A percentile compares a stretch with the other conserved stretches of the same genome.
Evolutionary conservation across 2,113 vertebrate genomes (phyloP).

Genomic region (Pseudopipra pipra): DNA sequence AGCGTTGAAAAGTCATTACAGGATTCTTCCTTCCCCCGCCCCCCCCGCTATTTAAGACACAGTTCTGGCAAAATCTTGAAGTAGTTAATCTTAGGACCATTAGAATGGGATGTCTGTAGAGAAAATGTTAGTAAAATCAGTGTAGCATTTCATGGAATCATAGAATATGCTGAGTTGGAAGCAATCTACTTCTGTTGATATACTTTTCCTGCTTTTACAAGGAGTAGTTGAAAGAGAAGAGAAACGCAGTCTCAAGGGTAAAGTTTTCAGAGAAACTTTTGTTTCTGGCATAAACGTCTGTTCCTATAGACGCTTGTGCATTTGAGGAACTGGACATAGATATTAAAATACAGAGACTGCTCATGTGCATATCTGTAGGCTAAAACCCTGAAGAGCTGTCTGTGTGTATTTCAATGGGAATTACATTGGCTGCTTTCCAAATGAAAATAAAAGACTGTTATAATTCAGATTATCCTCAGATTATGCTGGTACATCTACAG

Average conservation of each 20-base stretch:
- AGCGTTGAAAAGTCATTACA: background rate
- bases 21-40: background rate
- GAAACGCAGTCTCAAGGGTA: background rate
- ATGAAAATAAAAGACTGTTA: background rate
- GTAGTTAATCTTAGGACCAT: background rate
- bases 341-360: background rate
- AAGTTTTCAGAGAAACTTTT: background rate
- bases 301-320: rapidly evolving
- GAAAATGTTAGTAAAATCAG: background rate
- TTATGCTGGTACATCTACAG: background rate
- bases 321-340: background rate
- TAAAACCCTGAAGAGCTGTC: background rate
- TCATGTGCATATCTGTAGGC: background rate
- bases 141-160: background rate
- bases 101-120: too few species aligned
- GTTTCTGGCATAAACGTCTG: background rate
- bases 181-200: background rate
- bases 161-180: background rate
- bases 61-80: background rate
- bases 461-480: background rate
- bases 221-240: background rate
- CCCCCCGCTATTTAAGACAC: background rate
- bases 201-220: background rate
- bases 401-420: background rate
- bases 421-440: background rate